These are phyloP conservation scores for Notospermus geniculatus DNA, from an alignment of 1,140 invertebrate genomes.

Conservation along the genomic window DNA sequence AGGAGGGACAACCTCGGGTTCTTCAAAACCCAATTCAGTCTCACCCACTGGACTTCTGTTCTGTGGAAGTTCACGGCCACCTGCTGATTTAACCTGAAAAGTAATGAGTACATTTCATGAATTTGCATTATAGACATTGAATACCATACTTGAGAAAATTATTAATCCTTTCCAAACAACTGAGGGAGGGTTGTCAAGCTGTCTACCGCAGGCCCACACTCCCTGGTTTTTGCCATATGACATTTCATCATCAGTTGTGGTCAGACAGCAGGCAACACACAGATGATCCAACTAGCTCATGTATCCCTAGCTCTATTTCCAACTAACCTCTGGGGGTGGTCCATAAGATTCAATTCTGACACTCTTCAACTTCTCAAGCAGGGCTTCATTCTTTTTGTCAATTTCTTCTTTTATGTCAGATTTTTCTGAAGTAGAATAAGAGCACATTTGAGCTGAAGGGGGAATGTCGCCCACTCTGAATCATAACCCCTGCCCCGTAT, in stretches of 20 bases:
- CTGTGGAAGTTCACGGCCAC: conserved; percentile 53
- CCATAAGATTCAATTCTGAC: conserved; percentile 6
- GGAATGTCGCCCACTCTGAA: too few relatives aligned
- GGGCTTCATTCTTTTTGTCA: background rate
- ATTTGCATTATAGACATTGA: too few relatives aligned
- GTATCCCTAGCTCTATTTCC: background rate
- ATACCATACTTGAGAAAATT: background rate
- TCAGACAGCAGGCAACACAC: background rate
- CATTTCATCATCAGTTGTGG: background rate
- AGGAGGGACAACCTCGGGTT: conserved; percentile 37
- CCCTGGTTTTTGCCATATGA: too few relatives aligned
- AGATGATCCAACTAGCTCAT: background rate
- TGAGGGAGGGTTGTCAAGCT: too few relatives aligned
- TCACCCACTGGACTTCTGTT: conserved; percentile 44
- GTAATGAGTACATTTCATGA: background rate
- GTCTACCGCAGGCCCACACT: too few relatives aligned
- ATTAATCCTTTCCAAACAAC: background rate
- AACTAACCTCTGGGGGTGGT: conserved; percentile 1
- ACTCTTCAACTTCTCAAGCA: background rate
- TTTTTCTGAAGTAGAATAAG: conserved; percentile 3
- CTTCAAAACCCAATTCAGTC: conserved; percentile 50
- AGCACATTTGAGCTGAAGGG: background rate
- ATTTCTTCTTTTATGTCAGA: conserved; percentile 5
- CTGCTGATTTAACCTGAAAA: conserved; percentile 6
- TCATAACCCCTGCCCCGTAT: too few relatives aligned